phyloP scores from a whole-genome alignment of 2,797 vertebrate genomes.

The Rhinoraja longicauda region DNA sequence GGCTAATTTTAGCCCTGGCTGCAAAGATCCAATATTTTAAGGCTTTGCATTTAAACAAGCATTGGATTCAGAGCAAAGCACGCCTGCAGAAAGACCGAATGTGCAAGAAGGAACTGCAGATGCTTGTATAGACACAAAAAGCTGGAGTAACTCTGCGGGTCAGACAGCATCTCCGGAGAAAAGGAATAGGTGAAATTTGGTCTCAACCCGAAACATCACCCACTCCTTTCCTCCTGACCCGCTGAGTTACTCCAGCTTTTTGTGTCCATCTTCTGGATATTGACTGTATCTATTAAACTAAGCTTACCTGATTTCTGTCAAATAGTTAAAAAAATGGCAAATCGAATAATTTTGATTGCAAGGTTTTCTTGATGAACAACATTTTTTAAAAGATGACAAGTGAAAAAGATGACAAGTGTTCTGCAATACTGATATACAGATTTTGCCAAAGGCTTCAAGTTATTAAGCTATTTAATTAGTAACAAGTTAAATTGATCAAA shows the following conservation, averaged over 20 bases:
- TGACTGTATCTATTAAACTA: not conserved
- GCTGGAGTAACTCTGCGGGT: too few relatives aligned
- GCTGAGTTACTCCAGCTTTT: too few relatives aligned
- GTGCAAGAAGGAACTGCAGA: too few relatives aligned
- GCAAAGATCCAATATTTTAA: not conserved
- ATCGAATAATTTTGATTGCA: not conserved
- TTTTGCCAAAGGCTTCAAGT: not conserved
- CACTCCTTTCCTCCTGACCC: too few relatives aligned
- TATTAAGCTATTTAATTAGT: constrained; percentile 7
- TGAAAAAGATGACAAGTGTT: not conserved
- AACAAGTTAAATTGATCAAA: not conserved
- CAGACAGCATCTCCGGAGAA: too few relatives aligned
- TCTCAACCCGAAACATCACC: too few relatives aligned
- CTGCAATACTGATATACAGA: not conserved
- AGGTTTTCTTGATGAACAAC: not conserved
- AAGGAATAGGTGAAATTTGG: too few relatives aligned
- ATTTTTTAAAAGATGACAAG: not conserved
- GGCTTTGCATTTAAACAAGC: not conserved
- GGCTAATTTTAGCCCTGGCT: too few relatives aligned
- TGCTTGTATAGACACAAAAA: too few relatives aligned
- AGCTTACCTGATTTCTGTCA: not conserved
- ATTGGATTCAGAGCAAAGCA: not conserved
- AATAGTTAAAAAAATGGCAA: not conserved
- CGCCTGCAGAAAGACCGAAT: too few relatives aligned
- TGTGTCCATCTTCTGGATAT: too few relatives aligned